A percentile compares a stretch with the other conserved stretches of the same genome.
These are phyloP conservation scores for Philereme transversata DNA, from an alignment of 2,888 invertebrate genomes.

Conservation along the genomic window DNA sequence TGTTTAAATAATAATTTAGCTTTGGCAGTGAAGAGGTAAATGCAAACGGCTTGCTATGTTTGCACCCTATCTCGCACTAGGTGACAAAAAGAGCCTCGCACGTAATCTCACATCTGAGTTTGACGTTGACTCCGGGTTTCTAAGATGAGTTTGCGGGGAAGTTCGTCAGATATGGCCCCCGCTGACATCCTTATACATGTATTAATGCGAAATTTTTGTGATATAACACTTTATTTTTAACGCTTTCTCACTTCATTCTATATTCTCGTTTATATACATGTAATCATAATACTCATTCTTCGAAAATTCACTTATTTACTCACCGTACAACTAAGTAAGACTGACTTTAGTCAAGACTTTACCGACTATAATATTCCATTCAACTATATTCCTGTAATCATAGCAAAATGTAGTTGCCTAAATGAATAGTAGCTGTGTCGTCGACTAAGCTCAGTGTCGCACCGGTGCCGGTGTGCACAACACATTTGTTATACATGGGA, in stretches of 20 bases:
- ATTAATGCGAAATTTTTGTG: conserved; percentile 38
- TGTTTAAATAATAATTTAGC: too few relatives aligned
- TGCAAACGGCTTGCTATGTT: too few relatives aligned
- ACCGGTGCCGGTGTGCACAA: conserved; percentile 50
- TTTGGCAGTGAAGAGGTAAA: too few relatives aligned
- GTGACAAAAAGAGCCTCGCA: too few relatives aligned
- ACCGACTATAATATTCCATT: neutral
- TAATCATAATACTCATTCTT: too few relatives aligned
- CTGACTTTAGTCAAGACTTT: too few relatives aligned
- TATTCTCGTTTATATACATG: too few relatives aligned
- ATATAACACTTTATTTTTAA: conserved; percentile 30
- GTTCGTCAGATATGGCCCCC: conserved; percentile 52
- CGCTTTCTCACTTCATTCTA: conserved; percentile 11
- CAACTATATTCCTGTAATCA: conserved; percentile 13
- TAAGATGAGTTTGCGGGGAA: conserved; percentile 61
- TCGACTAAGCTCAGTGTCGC: conserved; percentile 47
- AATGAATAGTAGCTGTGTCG: conserved; percentile 49
- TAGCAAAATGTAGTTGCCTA: conserved; percentile 29
- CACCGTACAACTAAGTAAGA: too few relatives aligned
- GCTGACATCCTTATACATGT: conserved; percentile 44
- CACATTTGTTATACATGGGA: conserved; percentile 66
- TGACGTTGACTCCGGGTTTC: conserved; percentile 20
- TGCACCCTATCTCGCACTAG: too few relatives aligned
- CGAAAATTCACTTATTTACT: too few relatives aligned
- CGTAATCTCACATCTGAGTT: too few relatives aligned